Conservation (phyloP, 2,113 vertebrate genomes). For the Corynorhinus townsendii region DNA sequence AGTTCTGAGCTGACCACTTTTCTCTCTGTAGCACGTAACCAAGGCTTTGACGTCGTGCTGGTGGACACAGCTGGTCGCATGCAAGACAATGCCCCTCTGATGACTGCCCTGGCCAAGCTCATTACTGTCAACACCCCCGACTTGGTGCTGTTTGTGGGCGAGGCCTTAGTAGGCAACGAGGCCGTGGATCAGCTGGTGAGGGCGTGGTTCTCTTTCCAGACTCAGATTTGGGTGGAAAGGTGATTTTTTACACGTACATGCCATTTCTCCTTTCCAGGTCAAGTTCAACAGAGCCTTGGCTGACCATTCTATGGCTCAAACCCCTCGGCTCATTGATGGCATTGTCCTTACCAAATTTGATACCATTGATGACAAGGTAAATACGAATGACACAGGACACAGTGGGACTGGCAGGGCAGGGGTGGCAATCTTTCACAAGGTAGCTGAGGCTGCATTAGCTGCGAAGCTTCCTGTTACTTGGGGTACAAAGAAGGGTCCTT, state of each 20-base stretch:
- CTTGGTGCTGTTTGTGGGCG: slow-evolving; percentile 96
- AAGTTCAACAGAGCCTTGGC: slow-evolving; percentile 99
- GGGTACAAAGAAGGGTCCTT: not conserved
- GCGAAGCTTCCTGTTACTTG: not conserved
- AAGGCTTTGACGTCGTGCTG: slow-evolving; percentile 95
- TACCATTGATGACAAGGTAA: slow-evolving; percentile 99
- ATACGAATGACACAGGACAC: not conserved
- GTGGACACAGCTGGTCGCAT: slow-evolving; percentile 99
- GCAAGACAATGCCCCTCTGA: slow-evolving; percentile 97
- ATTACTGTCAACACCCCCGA: slow-evolving; percentile 96
- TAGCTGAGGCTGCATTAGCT: not conserved
- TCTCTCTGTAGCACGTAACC: slow-evolving; percentile 89
- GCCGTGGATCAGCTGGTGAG: slow-evolving; percentile 98
- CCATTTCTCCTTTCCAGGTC: slow-evolving; percentile 82
- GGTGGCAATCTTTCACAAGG: not conserved
- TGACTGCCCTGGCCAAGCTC: slow-evolving; percentile 96
- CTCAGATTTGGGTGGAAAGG: not conserved
- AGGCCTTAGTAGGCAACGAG: slow-evolving; percentile 97
- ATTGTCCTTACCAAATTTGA: slow-evolving; percentile 99
- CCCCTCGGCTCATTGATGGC: slow-evolving; percentile 95
- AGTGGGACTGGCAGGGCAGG: not conserved
- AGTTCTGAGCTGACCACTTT: not conserved
- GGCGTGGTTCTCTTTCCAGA: not conserved
- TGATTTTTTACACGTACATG: not conserved
- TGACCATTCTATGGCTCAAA: slow-evolving; percentile 96